A percentile compares a stretch with the other conserved stretches of the same genome.
Evolutionary conservation across 2,797 vertebrate genomes (phyloP).

Genomic region (Adelosebastes latens): DNA sequence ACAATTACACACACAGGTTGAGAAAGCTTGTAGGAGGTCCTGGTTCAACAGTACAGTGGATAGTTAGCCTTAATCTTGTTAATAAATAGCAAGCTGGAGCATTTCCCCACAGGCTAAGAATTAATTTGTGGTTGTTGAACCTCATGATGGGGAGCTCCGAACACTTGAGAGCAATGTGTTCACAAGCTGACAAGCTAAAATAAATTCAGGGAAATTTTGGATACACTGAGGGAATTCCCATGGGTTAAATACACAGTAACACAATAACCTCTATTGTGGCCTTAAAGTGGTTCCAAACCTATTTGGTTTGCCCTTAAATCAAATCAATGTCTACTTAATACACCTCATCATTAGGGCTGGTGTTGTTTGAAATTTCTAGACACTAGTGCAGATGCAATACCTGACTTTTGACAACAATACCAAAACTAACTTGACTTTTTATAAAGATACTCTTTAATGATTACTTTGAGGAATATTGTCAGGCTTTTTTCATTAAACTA

Average conservation of each 20-base stretch:
- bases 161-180: background rate
- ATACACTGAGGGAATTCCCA: background rate
- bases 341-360: background rate
- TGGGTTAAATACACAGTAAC: background rate
- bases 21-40: background rate
- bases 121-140: background rate
- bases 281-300: background rate
- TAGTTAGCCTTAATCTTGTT: background rate
- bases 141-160: no score
- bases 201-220: no score
- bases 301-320: rapidly evolving
- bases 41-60: background rate
- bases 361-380: background rate
- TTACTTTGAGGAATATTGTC: background rate
- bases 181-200: background rate
- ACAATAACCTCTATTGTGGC: background rate
- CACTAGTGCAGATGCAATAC: background rate
- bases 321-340: background rate
- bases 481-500: background rate
- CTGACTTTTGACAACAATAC: background rate
- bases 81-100: background rate
- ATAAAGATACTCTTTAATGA: background rate
- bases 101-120: background rate
- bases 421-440: background rate
- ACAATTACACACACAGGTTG: background rate